These are phyloP conservation scores for Notolabrus celidotus DNA, from an alignment of 2,797 vertebrate genomes.

Conservation along the genomic window DNA sequence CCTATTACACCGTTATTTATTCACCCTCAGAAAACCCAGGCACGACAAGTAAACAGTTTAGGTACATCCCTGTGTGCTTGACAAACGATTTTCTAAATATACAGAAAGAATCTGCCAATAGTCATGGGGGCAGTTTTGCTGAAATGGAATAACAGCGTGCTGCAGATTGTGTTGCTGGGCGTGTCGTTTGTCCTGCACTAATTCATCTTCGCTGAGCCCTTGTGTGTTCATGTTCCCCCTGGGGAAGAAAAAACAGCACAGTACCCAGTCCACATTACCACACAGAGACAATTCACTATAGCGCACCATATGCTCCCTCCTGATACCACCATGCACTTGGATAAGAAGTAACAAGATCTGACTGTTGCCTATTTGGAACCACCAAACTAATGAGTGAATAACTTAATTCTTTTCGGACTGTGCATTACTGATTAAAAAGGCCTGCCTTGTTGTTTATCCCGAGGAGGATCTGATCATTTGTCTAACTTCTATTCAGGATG, in stretches of 20 bases:
- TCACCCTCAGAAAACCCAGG: slow-evolving; percentile 59
- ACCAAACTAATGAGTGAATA: slow-evolving; percentile 69
- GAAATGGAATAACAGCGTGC: slow-evolving; percentile 77
- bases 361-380: slow-evolving; percentile 58
- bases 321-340: slow-evolving; percentile 23
- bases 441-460: slow-evolving; percentile 70
- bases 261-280: slow-evolving; percentile 53
- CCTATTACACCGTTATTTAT: slow-evolving; percentile 83
- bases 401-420: slow-evolving; percentile 67
- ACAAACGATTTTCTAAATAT: slow-evolving; percentile 83
- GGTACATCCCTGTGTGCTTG: slow-evolving; percentile 73
- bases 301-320: slow-evolving; percentile 42
- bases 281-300: slow-evolving; percentile 30
- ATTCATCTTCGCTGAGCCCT: slow-evolving; percentile 81
- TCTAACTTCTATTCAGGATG: slow-evolving; percentile 78
- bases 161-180: slow-evolving; percentile 71
- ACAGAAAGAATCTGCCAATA: slow-evolving; percentile 81
- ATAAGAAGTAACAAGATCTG: slow-evolving; percentile 65
- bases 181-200: slow-evolving; percentile 77
- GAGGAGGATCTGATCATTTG: slow-evolving; percentile 79
- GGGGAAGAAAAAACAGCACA: slow-evolving; percentile 52
- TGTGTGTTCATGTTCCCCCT: slow-evolving; percentile 64
- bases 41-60: slow-evolving; percentile 64
- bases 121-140: slow-evolving; percentile 78
- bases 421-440: slow-evolving; percentile 79